These are phyloP conservation scores for Hippopotamus amphibius DNA, from an alignment of 2,113 vertebrate genomes.

Conservation along the genomic window DNA sequence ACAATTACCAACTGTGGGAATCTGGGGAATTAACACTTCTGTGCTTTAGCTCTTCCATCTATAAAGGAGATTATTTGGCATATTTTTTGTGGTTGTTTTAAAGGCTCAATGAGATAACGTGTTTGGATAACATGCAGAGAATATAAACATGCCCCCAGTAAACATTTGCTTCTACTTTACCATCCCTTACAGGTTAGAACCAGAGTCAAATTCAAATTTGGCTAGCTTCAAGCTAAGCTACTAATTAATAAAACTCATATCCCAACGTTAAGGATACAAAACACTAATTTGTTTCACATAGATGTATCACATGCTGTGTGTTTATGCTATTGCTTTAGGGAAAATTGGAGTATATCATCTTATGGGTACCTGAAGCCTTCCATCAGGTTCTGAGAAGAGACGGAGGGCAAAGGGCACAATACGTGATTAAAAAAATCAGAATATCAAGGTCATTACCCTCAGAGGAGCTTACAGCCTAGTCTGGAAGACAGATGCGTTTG, in stretches of 20 bases:
- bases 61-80: neutral
- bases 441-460: neutral
- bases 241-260: neutral
- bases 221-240: neutral
- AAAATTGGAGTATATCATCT: neutral
- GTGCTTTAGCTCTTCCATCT: neutral
- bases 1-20: neutral
- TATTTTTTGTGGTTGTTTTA: neutral
- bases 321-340: neutral
- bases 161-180: neutral
- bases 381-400: neutral
- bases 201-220: neutral
- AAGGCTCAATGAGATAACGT: neutral
- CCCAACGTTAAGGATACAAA: neutral
- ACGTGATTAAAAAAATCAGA: neutral
- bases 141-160: neutral
- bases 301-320: neutral
- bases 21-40: neutral
- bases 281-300: neutral
- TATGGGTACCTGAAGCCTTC: neutral
- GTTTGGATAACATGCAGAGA: neutral
- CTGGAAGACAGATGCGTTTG: neutral
- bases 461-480: neutral
- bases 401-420: neutral
- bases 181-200: neutral